Conservation (phyloP, 2,888 invertebrate species). For the Caradrina clavipalpis region DNA sequence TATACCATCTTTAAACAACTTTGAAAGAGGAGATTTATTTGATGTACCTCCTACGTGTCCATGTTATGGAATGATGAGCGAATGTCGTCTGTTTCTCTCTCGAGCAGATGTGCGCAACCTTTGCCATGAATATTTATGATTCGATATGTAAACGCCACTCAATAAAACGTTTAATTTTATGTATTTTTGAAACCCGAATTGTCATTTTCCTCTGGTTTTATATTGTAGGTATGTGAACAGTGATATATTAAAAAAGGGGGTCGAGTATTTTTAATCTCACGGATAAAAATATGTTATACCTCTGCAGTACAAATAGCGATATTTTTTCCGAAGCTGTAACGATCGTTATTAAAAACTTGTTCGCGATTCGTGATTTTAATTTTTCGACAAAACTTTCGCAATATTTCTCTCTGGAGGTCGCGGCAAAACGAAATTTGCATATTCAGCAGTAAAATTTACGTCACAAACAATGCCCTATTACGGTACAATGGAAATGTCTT, state of each 20-base stretch:
- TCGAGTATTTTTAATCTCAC: conserved; percentile 47
- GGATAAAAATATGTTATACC: conserved; percentile 53
- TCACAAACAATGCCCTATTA: conserved; percentile 89
- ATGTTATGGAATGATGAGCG: conserved; percentile 39
- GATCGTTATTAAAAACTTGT: conserved; percentile 79
- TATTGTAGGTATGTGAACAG: conserved; percentile 46
- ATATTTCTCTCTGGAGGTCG: conserved; percentile 86
- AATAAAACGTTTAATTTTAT: conserved; percentile 70
- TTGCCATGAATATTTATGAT: conserved; percentile 77
- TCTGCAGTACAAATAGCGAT: conserved; percentile 54
- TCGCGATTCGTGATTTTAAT: conserved; percentile 86
- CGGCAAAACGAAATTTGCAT: conserved; percentile 87
- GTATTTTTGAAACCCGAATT: conserved; percentile 62
- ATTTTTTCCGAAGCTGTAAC: conserved; percentile 71
- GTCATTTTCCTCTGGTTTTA: conserved; percentile 62
- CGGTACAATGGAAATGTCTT: conserved; percentile 89
- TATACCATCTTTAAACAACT: conserved; percentile 24
- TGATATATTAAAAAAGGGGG: conserved; percentile 33
- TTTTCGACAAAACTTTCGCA: conserved; percentile 86
- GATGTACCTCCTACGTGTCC: conserved; percentile 15
- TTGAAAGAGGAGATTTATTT: conserved; percentile 21
- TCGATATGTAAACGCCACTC: conserved; percentile 68
- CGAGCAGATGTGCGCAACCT: conserved; percentile 70
- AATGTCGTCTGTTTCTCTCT: conserved; percentile 42
- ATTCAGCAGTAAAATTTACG: conserved; percentile 89